phyloP scores from a whole-genome alignment of 1,140 invertebrate species.

The Eupeodes corollae region DNA sequence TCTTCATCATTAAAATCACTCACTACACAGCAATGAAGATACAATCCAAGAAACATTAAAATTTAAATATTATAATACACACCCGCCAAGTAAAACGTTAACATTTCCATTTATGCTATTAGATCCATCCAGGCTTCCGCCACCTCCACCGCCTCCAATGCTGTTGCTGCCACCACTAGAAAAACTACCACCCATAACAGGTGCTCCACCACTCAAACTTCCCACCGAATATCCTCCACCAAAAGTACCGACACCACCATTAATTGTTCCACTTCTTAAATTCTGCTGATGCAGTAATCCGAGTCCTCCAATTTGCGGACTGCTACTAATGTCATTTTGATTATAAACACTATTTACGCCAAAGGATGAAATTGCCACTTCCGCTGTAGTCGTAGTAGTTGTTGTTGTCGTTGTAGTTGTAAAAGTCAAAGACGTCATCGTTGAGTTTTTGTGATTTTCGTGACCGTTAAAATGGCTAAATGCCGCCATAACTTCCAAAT shows the following conservation, averaged over 20 bases:
- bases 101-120: conserved; percentile 45
- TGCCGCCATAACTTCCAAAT: conserved; percentile 30
- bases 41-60: too few relatives aligned
- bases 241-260: conserved; percentile 23
- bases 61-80: conserved; percentile 12
- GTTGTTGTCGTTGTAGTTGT: neutral
- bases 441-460: conserved; percentile 11
- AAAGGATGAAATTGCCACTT: too few relatives aligned
- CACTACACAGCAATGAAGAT: too few relatives aligned
- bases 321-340: too few relatives aligned
- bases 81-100: conserved; percentile 52
- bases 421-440: too few relatives aligned
- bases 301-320: conserved; percentile 22
- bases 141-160: too few relatives aligned
- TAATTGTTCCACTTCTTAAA: conserved; percentile 11
- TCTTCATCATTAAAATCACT: too few relatives aligned
- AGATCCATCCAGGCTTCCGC: neutral
- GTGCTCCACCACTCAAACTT: conserved; percentile 8
- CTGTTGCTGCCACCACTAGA: neutral
- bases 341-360: too few relatives aligned
- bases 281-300: conserved; percentile 31
- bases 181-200: neutral
- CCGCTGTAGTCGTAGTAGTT: neutral
- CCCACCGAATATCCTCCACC: conserved; percentile 1
- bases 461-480: conserved; percentile 18